A percentile compares a stretch with the other conserved stretches of the same genome.
Evolutionary conservation across 2,113 vertebrate species (phyloP).

Genomic region (Cygnus buccinator): DNA sequence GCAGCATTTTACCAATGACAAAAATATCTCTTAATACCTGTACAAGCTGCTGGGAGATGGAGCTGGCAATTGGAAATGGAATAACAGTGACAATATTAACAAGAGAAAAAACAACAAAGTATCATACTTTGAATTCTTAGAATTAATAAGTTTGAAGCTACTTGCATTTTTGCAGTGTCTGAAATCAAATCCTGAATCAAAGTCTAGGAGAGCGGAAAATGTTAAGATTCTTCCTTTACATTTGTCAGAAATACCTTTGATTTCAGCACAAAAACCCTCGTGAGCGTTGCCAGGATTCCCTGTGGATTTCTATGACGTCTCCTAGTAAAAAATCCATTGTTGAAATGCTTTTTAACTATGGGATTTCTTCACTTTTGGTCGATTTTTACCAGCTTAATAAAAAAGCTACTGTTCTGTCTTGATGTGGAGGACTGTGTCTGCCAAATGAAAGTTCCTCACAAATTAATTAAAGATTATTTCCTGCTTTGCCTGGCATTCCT

Average conservation of each 20-base stretch:
- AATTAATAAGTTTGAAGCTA: neutral
- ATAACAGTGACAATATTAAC: neutral
- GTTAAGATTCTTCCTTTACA: neutral
- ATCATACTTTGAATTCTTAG: neutral
- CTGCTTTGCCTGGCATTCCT: conserved; percentile 46
- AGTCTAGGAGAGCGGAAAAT: neutral
- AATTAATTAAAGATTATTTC: conserved; percentile 62
- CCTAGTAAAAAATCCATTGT: conserved; percentile 49
- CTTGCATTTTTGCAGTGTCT: neutral
- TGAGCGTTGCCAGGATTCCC: conserved; percentile 40
- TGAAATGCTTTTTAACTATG: conserved; percentile 14
- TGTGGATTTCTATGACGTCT: conserved; percentile 45
- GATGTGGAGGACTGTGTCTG: conserved; percentile 20
- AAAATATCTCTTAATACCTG: conserved; percentile 11
- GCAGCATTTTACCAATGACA: conserved; percentile 27
- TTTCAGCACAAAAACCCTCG: neutral
- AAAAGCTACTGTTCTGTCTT: conserved; percentile 53
- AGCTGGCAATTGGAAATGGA: neutral
- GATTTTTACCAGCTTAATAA: conserved; percentile 60
- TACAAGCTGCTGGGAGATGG: neutral
- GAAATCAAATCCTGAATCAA: neutral
- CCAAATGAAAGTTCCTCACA: conserved; percentile 47
- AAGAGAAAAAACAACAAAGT: neutral
- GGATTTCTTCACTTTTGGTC: conserved; percentile 49
- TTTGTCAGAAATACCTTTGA: conserved; percentile 31